Conservation (phyloP, 2,888 invertebrate species). For the Ophraella communa region DNA sequence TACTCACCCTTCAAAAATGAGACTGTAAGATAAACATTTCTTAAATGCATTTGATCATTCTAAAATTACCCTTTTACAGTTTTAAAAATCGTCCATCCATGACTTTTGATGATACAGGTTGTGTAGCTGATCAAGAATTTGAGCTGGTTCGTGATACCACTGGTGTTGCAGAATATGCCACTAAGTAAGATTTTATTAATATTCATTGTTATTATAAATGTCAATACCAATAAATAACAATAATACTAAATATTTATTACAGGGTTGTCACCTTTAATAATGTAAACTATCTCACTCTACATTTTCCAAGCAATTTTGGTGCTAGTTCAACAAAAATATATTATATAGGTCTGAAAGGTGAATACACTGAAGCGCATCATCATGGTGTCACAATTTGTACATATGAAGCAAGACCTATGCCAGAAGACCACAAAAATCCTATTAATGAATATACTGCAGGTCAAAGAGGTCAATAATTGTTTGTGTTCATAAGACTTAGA, state of each 20-base stretch:
- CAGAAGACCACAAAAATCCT: conserved; percentile 82
- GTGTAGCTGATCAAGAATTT: conserved; percentile 86
- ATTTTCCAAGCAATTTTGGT: conserved; percentile 90
- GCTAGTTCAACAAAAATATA: conserved; percentile 83
- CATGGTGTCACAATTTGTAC: conserved; percentile 92
- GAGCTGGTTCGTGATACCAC: conserved; percentile 80
- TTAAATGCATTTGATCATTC: not conserved
- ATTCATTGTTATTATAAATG: conserved; percentile 3
- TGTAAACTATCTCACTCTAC: conserved; percentile 86
- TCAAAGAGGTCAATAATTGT: not conserved
- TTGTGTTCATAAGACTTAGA: not conserved
- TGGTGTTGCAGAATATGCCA: conserved; percentile 86
- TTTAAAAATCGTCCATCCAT: conserved; percentile 93
- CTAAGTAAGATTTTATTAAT: conserved; percentile 70
- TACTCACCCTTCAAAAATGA: conserved; percentile 83
- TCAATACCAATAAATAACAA: too few relatives aligned
- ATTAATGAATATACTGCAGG: conserved; percentile 61
- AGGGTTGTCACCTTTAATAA: conserved; percentile 93
- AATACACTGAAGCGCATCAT: conserved; percentile 82
- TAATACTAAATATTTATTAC: conserved; percentile 55
- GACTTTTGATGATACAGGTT: conserved; percentile 88
- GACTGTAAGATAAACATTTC: conserved; percentile 71
- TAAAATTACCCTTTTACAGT: conserved; percentile 61
- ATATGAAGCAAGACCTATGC: conserved; percentile 86
- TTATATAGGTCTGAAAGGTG: conserved; percentile 95